These are phyloP conservation scores for Acrocyrtus sp. DNA, from an alignment of 2,888 invertebrate genomes.

Conservation along the genomic window DNA sequence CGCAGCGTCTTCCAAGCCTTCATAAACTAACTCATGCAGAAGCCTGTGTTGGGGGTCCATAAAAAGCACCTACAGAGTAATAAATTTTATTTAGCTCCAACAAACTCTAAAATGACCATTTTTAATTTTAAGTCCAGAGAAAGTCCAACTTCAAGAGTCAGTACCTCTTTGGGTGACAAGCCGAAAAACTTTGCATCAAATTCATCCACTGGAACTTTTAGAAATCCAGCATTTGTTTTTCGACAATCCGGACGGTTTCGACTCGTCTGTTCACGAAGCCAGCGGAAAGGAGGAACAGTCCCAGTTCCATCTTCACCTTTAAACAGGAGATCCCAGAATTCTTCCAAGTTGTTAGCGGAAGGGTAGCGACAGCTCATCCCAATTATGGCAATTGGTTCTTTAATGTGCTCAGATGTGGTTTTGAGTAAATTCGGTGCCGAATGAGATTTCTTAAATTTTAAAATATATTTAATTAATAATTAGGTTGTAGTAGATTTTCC, in stretches of 20 bases:
- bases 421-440: no score
- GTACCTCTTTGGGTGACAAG: conserved; percentile 27
- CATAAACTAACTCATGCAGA: conserved; percentile 33
- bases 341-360: conserved; percentile 30
- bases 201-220: conserved; percentile 25
- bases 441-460: not conserved
- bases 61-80: not conserved
- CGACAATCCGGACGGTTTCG: conserved; percentile 19
- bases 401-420: not conserved
- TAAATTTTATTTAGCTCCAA: not conserved
- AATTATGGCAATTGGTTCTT: conserved; percentile 38
- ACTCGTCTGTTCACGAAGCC: conserved; percentile 24
- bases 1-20: conserved; percentile 33
- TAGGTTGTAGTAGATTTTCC: no score
- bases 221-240: conserved; percentile 39
- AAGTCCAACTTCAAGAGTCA: no score
- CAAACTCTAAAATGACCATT: not conserved
- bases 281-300: conserved; percentile 27
- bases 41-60: conserved; percentile 37
- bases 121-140: not conserved
- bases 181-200: conserved; percentile 40
- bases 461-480: not conserved
- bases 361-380: conserved; percentile 42
- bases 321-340: conserved; percentile 34
- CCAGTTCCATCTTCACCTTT: conserved; percentile 31